Evolutionary conservation across 92 coral and sea anemone genomes (phyloP), one percentile per base, ranked within the genome.

Genomic region (Phenganax marumi): DNA sequence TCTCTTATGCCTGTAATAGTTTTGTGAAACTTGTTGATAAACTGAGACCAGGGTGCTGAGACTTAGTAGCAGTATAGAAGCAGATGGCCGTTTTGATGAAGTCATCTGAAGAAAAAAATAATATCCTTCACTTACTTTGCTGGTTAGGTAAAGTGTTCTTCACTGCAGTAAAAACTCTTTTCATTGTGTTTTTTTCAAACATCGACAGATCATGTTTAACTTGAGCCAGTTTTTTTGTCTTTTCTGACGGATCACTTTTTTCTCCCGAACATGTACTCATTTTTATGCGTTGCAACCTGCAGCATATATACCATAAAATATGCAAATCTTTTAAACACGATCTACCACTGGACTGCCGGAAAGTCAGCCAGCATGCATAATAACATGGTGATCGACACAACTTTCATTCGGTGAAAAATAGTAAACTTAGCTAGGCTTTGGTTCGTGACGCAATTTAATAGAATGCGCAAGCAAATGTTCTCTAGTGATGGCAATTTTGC

Each of bases 91-190:
- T 56, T 56, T 16, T 11, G 72, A 66, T 0, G 19, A 18, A 18
- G 0, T 66, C 17, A 56, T 24, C 50, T 24, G 13, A 24, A 66
- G 47, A 8, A 18, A 25, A 18, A 70, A 70, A n/a, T 43, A 43
- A 12, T 8, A 47, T 48, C 48, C 12, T 16, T 26, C 7, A 25
- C 81, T 77, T 77, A 77, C 81, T 77, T 77, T 77, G 62, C 46
- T 77, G 81, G 11, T 24, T 57, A 0, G 81, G 81, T 33, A 77
- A 77, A 24, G 81, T 77, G 43, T 77, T 77, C 53, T 77, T 77
- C 3, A 56, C 81, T 56, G 23, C 11, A 26, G 81, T 77, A 25
- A 70, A 24, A 18, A 77, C 81, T 22, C 52, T 7, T 55, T n/a
- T 26, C 18, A 77, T 26, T 14, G 70, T 60, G 49, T 55, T 56